Percentiles rank a stretch among this genome's conserved stretches.
Evolutionary conservation across 2,888 invertebrate genomes (phyloP).

Genomic region (Autographa gamma): DNA sequence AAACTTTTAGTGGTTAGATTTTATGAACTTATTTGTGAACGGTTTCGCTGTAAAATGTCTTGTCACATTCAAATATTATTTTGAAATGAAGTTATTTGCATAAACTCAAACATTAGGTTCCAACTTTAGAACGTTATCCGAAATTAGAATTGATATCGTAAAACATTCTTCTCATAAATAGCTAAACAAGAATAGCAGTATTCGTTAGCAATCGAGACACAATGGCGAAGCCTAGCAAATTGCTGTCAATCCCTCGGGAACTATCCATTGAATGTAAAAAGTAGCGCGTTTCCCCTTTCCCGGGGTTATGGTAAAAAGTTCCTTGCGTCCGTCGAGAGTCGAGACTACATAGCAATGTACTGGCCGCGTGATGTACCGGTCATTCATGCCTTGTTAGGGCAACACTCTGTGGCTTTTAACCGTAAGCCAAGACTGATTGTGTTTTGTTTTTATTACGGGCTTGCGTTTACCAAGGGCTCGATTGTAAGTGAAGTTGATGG

Average conservation of each 20-base stretch:
- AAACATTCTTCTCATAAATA: background rate
- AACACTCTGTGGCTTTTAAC: constrained; percentile 16
- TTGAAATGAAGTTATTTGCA: too few relatives aligned
- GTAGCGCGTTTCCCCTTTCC: constrained; percentile 22
- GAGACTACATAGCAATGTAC: constrained; percentile 36
- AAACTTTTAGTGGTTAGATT: too few relatives aligned
- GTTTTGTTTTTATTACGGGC: background rate
- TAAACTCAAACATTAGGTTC: too few relatives aligned
- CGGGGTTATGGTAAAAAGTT: constrained; percentile 22
- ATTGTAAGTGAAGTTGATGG: too few relatives aligned
- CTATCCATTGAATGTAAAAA: constrained; percentile 44
- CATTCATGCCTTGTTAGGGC: constrained; percentile 21
- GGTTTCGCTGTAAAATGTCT: too few relatives aligned
- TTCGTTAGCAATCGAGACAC: constrained; percentile 14
- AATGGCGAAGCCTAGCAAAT: constrained; percentile 17
- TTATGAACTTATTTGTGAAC: too few relatives aligned
- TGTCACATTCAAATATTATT: too few relatives aligned
- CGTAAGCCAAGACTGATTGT: background rate
- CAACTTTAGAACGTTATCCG: background rate
- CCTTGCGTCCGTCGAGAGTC: constrained; percentile 12
- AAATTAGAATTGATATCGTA: background rate
- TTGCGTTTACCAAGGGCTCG: too few relatives aligned
- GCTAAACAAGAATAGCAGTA: constrained; percentile 12
- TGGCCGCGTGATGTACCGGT: constrained; percentile 28
- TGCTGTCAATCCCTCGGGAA: constrained; percentile 34